Base-by-base conservation (phyloP, 2,888 invertebrate species). In the Ptychoptera contaminata region DNA sequence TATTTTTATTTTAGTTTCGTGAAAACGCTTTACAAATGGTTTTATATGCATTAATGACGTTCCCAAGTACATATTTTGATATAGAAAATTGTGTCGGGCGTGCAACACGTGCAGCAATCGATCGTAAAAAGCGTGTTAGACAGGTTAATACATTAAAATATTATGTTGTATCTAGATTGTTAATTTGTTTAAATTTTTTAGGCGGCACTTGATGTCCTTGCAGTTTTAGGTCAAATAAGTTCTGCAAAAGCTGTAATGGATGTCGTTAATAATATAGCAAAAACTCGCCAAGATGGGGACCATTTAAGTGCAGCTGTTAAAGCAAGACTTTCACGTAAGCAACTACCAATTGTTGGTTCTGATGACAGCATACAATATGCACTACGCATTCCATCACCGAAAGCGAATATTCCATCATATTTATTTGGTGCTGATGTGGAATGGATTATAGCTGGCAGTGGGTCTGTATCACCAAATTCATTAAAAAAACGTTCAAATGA, bases 291-390 rank as follows among this genome's bases (percentile, higher is more conserved):
- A 34, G 72, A 76, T 8, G 70, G 73, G 37, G 73, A 74, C n/a
- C 63, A 77, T 55, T 62, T 87, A 46, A 58, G 76, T 57, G 73
- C 73, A 15, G 82, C 83, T 2, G 75, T 85, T n/a, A 74, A 80
- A 57, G 77, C 80, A 10, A 72, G 87, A 44, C 66, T 88, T 37
- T 76, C 82, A 1, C 70, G 87, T 48, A 74, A 80, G 52, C 77
- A 82, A 53, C 66, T 87, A 43, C 86, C 87, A 1, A 68, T 74
- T 42, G 77, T 78, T 29, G 78, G 76, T 46, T 62, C 71, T 11
- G 82, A 85, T 56, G 84, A 85, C 8, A 71, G 77, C 23, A 75
- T 88, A 6, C 73, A 83, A 49, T 86, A 86, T 61, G 78, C 82
- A 8, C 67, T 79, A n/a, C 74, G 74, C 51, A 67, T 77, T 43